Conservation (phyloP, 2,888 invertebrate genomes). For the Protodeltote pygarga region DNA sequence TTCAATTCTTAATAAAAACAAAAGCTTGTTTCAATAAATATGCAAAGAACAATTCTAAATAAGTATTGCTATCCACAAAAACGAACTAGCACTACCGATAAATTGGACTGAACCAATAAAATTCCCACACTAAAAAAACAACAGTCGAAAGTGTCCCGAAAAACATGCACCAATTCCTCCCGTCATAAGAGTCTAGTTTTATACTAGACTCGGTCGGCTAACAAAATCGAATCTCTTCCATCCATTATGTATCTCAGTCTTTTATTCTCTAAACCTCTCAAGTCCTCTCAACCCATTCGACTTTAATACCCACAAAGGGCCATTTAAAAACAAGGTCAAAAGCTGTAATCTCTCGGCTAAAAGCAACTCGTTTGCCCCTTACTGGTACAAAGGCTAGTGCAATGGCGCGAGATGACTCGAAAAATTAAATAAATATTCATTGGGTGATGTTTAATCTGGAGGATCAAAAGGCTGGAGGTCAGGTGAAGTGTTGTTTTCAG, state of each 20-base stretch:
- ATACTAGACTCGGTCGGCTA: slow-evolving; percentile 7
- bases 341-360: slow-evolving; percentile 31
- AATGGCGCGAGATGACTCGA: slow-evolving; percentile 20
- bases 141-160: not conserved
- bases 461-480: slow-evolving; percentile 12
- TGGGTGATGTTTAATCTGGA: slow-evolving; percentile 14
- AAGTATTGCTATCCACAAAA: not conserved
- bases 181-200: slow-evolving; percentile 27
- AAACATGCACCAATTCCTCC: slow-evolving; percentile 5
- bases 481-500: not conserved
- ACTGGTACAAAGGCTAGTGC: slow-evolving; percentile 16
- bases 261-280: slow-evolving; percentile 38
- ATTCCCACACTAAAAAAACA: slow-evolving; percentile 2
- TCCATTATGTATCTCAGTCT: slow-evolving; percentile 49
- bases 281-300: slow-evolving; percentile 26
- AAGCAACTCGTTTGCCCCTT: slow-evolving; percentile 29
- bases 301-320: slow-evolving; percentile 29
- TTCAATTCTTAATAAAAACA: no score
- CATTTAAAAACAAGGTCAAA: slow-evolving; percentile 48
- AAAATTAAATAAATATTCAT: slow-evolving; percentile 40
- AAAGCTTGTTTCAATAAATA: no score
- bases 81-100: not conserved
- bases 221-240: slow-evolving; percentile 32
- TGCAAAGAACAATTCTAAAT: not conserved
- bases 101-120: no score